Percentiles rank a stretch among this genome's conserved stretches.
These are phyloP conservation scores for Pempheris klunzingeri DNA, from an alignment of 2,797 vertebrate species.

Conservation along the genomic window DNA sequence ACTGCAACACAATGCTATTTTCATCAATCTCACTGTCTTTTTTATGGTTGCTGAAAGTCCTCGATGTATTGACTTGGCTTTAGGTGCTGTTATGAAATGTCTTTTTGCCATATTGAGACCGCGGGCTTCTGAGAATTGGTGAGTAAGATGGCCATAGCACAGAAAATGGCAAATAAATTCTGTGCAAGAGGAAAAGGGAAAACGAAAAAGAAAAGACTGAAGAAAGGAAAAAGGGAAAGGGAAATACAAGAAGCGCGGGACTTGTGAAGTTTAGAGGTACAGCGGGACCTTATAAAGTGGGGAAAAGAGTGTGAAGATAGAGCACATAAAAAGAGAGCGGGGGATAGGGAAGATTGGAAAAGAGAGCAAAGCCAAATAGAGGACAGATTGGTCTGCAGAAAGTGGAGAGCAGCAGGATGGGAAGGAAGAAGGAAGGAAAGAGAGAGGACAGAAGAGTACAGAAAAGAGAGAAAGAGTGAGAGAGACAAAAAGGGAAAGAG, in stretches of 20 bases:
- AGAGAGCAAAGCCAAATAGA: slow-evolving; percentile 71
- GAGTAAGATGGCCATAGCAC: slow-evolving; percentile 39
- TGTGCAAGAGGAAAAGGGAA: slow-evolving; percentile 34
- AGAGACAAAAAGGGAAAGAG: slow-evolving; percentile 30
- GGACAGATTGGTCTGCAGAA: slow-evolving; percentile 68
- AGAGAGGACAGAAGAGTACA: slow-evolving; percentile 29
- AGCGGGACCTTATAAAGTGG: slow-evolving; percentile 74
- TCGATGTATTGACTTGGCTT: slow-evolving; percentile 20
- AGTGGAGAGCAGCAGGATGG: slow-evolving; percentile 58
- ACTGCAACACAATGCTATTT: neutral
- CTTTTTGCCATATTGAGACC: slow-evolving; percentile 39
- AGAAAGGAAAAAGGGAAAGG: slow-evolving; percentile 52
- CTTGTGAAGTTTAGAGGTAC: slow-evolving; percentile 79
- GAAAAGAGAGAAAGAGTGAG: slow-evolving; percentile 27
- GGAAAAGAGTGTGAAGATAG: slow-evolving; percentile 74
- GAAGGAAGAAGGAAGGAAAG: slow-evolving; percentile 47
- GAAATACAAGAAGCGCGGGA: slow-evolving; percentile 60
- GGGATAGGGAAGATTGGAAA: slow-evolving; percentile 70
- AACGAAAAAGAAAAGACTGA: slow-evolving; percentile 38
- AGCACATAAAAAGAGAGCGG: slow-evolving; percentile 62
- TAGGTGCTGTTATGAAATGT: slow-evolving; percentile 27
- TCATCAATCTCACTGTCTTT: slow-evolving; percentile 13
- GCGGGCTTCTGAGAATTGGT: slow-evolving; percentile 25
- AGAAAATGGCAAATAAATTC: slow-evolving; percentile 64
- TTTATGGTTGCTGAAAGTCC: slow-evolving; percentile 24